These are phyloP conservation scores for Propithecus deckenii DNA, from an alignment of 2,797 vertebrate species.

Conservation along the genomic window DNA sequence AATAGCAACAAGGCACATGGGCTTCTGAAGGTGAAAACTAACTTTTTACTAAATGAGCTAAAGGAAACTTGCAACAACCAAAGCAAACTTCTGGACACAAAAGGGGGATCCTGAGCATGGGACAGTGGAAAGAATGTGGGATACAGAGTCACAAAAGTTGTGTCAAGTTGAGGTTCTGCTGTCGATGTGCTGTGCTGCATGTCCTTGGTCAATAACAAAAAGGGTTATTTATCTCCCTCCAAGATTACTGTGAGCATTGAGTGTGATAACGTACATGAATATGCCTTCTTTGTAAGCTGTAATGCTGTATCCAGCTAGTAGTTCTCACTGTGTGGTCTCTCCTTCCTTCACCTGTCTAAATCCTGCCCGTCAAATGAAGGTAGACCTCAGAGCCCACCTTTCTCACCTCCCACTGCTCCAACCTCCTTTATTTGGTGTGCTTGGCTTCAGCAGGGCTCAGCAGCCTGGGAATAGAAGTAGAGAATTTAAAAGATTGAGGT, in stretches of 20 bases:
- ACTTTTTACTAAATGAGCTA: neutral
- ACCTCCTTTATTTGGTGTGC: fast-evolving
- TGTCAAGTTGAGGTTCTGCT: neutral
- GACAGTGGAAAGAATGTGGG: neutral
- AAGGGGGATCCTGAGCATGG: neutral
- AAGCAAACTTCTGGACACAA: neutral
- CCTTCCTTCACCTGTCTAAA: neutral
- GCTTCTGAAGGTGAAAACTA: neutral
- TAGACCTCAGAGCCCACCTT: neutral
- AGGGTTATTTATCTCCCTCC: too few species aligned
- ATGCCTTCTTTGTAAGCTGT: neutral
- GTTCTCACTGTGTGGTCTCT: neutral
- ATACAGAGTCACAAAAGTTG: neutral
- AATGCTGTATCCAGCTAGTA: fast-evolving
- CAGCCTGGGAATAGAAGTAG: neutral
- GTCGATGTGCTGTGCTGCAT: fast-evolving
- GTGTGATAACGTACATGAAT: fast-evolving
- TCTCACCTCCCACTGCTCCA: neutral
- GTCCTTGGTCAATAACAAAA: too few species aligned
- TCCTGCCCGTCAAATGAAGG: neutral
- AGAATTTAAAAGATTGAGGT: neutral
- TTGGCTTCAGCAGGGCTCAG: neutral
- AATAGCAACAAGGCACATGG: neutral
- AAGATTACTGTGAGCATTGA: fast-evolving
- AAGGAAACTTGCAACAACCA: neutral